Conservation (phyloP, 92 coral and sea anemone species). For the Meandrina meandrites region DNA sequence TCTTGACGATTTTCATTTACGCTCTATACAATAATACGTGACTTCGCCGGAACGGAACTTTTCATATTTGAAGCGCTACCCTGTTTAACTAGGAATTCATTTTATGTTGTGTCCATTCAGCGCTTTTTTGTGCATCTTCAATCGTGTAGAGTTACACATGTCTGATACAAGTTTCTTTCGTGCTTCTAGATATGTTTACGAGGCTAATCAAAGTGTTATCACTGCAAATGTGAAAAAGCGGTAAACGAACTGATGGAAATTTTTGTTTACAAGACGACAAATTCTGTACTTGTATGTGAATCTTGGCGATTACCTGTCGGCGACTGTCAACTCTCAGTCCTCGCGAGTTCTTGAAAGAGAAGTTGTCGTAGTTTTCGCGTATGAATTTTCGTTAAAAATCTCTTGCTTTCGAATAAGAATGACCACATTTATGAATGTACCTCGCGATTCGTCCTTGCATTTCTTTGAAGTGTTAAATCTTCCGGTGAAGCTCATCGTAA, state of each 20-base stretch:
- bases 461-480: not conserved
- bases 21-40: constrained; percentile 16
- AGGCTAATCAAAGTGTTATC: not conserved
- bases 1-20: not conserved
- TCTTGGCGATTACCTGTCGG: constrained; percentile 13
- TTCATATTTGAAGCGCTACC: not conserved
- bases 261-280: constrained; percentile 21
- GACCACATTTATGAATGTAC: not conserved
- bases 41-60: constrained; percentile 27
- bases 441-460: not conserved
- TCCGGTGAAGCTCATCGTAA: not conserved
- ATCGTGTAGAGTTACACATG: not conserved
- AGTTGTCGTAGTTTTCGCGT: not conserved
- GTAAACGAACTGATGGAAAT: not conserved
- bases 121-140: not conserved
- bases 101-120: not conserved
- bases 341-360: not conserved
- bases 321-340: not conserved
- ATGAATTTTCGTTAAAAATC: not conserved
- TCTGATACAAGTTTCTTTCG: no score
- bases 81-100: not conserved
- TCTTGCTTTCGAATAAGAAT: not conserved
- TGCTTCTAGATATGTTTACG: not conserved
- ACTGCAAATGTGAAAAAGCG: constrained; percentile 6
- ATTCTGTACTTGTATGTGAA: constrained; percentile 20